Conservation (phyloP, 1,140 invertebrate genomes). For the Drosophila arawakana region DNA sequence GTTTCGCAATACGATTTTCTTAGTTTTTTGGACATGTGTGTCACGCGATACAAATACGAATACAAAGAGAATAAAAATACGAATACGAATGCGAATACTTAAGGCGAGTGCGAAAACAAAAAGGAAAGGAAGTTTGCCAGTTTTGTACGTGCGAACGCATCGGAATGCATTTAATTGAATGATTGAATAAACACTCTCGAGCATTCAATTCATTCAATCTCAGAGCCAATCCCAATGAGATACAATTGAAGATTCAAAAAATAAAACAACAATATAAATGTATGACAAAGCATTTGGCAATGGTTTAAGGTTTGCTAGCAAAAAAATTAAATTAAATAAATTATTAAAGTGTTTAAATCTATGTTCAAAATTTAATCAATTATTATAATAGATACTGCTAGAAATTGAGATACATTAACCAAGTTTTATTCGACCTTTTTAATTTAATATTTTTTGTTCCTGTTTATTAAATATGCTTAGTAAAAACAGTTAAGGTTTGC, state of each 20-base stretch:
- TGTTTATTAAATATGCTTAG: too few relatives aligned
- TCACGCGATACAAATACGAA: slow-evolving; percentile 45
- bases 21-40: slow-evolving; percentile 74
- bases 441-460: too few relatives aligned
- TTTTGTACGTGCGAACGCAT: slow-evolving; percentile 63
- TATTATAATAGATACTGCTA: too few relatives aligned
- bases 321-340: not conserved
- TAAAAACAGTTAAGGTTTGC: too few relatives aligned
- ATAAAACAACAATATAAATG: not conserved
- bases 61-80: slow-evolving; percentile 10
- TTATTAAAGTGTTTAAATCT: not conserved
- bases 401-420: too few relatives aligned
- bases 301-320: not conserved
- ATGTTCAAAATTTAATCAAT: too few relatives aligned
- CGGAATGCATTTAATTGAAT: slow-evolving; percentile 77
- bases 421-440: too few relatives aligned
- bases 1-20: slow-evolving; percentile 63
- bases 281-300: not conserved
- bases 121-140: slow-evolving; percentile 59
- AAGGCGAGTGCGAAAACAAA: slow-evolving; percentile 44
- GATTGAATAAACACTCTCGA: slow-evolving; percentile 46
- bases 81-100: slow-evolving; percentile 14
- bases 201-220: slow-evolving; percentile 42
- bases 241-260: slow-evolving; percentile 7
- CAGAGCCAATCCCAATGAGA: not conserved